Percentiles rank a stretch among this genome's conserved stretches.
These are phyloP conservation scores for Holothuria glaberrima DNA, from an alignment of 35 echinoderm and acorn worm genomes.

Conservation along the genomic window DNA sequence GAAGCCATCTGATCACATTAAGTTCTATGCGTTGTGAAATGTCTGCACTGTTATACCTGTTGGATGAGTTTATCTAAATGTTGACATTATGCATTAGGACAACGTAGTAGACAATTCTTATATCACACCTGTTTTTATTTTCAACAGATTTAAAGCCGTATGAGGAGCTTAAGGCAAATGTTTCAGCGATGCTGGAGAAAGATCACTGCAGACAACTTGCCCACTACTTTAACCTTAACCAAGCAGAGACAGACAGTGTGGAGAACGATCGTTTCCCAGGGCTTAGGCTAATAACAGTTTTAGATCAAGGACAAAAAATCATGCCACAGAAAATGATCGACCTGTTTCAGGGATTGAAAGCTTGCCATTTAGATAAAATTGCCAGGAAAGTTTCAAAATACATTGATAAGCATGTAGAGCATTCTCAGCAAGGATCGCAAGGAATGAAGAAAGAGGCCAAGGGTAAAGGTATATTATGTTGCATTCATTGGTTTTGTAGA, in stretches of 20 bases:
- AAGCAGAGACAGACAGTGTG: constrained; percentile 5
- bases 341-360: constrained; percentile 31
- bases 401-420: neutral
- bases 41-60: too few relatives aligned
- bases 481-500: too few relatives aligned
- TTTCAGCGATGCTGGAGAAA: constrained; percentile 2
- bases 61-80: too few relatives aligned
- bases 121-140: neutral
- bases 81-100: too few relatives aligned
- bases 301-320: constrained; percentile 26
- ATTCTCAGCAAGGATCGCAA: neutral
- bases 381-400: neutral
- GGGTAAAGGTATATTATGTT: too few relatives aligned
- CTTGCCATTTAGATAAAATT: constrained; percentile 22
- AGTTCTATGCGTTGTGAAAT: too few relatives aligned
- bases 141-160: neutral
- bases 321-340: constrained; percentile 26
- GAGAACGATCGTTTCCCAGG: neutral
- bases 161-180: neutral
- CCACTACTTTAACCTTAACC: neutral
- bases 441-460: neutral
- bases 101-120: too few relatives aligned
- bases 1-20: too few relatives aligned
- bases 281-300: neutral
- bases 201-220: constrained; percentile 7